Base-by-base conservation (phyloP, 2,797 vertebrate genomes). In the Peromyscus aztecus region DNA sequence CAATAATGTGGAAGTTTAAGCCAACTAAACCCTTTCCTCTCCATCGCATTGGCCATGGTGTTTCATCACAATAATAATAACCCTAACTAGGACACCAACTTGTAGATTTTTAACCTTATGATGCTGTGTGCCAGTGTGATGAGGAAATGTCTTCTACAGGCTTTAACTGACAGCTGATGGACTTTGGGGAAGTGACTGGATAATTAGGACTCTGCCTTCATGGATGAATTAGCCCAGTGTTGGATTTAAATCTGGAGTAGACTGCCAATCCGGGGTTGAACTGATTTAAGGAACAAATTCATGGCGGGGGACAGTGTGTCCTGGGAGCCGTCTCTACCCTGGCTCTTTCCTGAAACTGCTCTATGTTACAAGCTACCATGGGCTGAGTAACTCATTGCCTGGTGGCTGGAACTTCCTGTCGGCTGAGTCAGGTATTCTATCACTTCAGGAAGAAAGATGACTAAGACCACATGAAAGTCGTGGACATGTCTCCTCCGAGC, bases 391-490 rank as follows among this genome's bases (percentile, higher is more conserved):
- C 37, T 88, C 55, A 55, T 7, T 43, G n/a, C 52, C 24, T 75
- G 37, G 69, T 10, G 24, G n/a, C 17, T 9, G 10, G 17, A 67
- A 19, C 16, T 10, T 73, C 69, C 69, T 13, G 52, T 57, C 1
- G 1, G 78, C 5, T 37, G n/a, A 13, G 11, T 57, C n/a, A 59
- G 52, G 52, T 2, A 31, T 57, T 75, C 73, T 11, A 7, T 40
- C 16, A 21, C n/a, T 29, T 2, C 43, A 9, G n/a, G 46, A 73
- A 55, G 65, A 23, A 73, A 40, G 6, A 1, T 40, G 17, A 55
- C 49, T 55, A 55, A 57, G 14, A 21, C 4, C 9, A 0, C 0
- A 6, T 23, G 10, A 4, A 24, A 86, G 27, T 57, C 19, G 2
- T 31, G n/a, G 17, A 59, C 86, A 24, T 0, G 13, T 57, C 19